Conservation (phyloP, 1,140 invertebrate species). For the Psix sp. region DNA sequence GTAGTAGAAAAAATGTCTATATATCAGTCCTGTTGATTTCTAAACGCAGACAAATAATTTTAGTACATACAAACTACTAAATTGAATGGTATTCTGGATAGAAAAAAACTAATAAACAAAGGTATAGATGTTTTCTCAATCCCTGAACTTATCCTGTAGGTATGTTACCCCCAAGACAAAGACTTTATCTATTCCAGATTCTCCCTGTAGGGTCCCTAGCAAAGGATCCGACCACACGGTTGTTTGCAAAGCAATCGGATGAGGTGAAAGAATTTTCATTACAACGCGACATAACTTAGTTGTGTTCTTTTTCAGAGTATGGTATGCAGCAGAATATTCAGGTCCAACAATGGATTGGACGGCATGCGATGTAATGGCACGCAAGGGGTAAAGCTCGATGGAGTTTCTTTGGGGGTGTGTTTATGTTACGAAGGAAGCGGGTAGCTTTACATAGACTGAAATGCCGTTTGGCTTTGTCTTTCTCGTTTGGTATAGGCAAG, state of each 20-base stretch:
- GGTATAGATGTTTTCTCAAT: too few species aligned
- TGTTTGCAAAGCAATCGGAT: slow-evolving; percentile 33
- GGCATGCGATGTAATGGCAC: slow-evolving; percentile 36
- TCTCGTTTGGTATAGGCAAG: slow-evolving; percentile 53
- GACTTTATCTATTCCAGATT: too few species aligned
- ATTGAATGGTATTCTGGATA: too few species aligned
- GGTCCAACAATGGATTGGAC: slow-evolving; percentile 29
- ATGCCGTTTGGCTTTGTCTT: slow-evolving; percentile 2
- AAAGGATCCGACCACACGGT: slow-evolving; percentile 4
- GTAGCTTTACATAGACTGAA: slow-evolving; percentile 45
- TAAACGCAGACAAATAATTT: too few species aligned
- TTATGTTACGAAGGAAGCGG: slow-evolving; percentile 43
- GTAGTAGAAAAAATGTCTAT: too few species aligned
- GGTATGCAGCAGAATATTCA: slow-evolving; percentile 51
- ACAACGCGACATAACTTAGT: slow-evolving; percentile 34
- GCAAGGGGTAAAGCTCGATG: slow-evolving; percentile 30
- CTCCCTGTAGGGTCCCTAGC: background rate
- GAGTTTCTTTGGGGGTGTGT: slow-evolving; percentile 27
- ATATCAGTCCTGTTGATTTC: too few species aligned
- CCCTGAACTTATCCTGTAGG: too few species aligned
- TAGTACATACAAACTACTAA: too few species aligned
- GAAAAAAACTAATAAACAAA: too few species aligned
- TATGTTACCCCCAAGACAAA: too few species aligned
- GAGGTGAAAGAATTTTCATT: slow-evolving; percentile 54
- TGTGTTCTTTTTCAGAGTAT: slow-evolving; percentile 24